Evolutionary conservation across 2,888 invertebrate species (phyloP).

Genomic region (Octonoba sinensis): DNA sequence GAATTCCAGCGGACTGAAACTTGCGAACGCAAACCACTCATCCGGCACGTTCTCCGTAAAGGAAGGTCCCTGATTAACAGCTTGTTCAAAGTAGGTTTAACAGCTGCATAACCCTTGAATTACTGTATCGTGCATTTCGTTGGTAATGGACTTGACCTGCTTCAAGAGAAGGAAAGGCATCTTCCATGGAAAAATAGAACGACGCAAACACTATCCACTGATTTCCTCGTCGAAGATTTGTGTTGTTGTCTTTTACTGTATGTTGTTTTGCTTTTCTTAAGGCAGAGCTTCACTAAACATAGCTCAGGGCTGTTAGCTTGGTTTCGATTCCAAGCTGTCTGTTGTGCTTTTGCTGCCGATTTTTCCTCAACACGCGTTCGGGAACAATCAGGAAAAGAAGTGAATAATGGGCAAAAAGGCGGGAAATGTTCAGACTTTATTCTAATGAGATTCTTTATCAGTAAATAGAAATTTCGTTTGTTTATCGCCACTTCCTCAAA

Average conservation of each 20-base stretch:
- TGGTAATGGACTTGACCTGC: constrained; percentile 26
- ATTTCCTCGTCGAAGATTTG: constrained; percentile 12
- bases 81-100: too few relatives aligned
- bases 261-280: constrained; percentile 2
- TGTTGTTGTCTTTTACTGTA: constrained; percentile 4
- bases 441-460: too few relatives aligned
- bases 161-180: constrained; percentile 15
- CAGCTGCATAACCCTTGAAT: background rate
- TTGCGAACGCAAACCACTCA: too few relatives aligned
- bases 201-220: background rate
- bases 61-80: too few relatives aligned
- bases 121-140: constrained; percentile 5
- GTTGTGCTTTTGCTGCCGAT: constrained; percentile 2
- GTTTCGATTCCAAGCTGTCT: constrained; percentile 29
- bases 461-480: background rate
- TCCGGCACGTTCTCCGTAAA: too few relatives aligned
- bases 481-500: background rate
- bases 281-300: constrained; percentile 8
- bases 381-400: background rate
- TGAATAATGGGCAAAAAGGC: background rate
- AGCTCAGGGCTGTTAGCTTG: constrained; percentile 12
- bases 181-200: constrained; percentile 13
- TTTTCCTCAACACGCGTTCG: constrained; percentile 9
- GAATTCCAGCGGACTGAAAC: too few relatives aligned
- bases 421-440: background rate